These are phyloP conservation scores for Drosophila yakuba DNA, from an alignment of 1,140 invertebrate species.

Conservation along the genomic window DNA sequence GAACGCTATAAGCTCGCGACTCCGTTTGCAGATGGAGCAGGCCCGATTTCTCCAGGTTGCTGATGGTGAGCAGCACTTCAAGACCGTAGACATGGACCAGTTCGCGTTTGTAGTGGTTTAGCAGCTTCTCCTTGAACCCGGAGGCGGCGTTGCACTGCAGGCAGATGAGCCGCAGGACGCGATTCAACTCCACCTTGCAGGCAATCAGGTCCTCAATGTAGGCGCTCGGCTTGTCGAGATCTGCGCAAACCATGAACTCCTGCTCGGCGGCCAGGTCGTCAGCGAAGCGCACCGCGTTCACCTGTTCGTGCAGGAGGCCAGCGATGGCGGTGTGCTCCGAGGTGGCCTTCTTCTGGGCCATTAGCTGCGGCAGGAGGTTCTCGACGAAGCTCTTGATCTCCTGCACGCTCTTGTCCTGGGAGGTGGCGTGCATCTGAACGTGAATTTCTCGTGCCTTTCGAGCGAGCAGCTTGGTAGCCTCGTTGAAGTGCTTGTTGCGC, in stretches of 20 bases:
- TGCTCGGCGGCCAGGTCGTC: conserved; percentile 90
- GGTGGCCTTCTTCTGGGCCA: conserved; percentile 94
- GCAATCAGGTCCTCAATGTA: conserved; percentile 97
- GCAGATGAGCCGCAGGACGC: conserved; percentile 94
- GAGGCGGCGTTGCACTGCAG: conserved; percentile 94
- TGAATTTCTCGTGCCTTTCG: conserved; percentile 95
- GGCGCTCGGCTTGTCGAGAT: conserved; percentile 94
- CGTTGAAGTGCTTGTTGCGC: conserved; percentile 97
- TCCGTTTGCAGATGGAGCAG: conserved; percentile 91
- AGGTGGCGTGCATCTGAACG: conserved; percentile 93
- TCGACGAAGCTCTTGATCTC: conserved; percentile 98
- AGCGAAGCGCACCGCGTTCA: conserved; percentile 86
- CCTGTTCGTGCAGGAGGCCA: conserved; percentile 87
- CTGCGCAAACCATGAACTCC: conserved; percentile 95
- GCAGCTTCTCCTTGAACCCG: conserved; percentile 94
- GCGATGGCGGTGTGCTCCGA: conserved; percentile 89
- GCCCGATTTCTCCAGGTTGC: conserved; percentile 95
- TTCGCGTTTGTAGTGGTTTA: conserved; percentile 97
- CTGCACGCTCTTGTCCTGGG: conserved; percentile 94
- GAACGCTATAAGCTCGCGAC: conserved; percentile 88
- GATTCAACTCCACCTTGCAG: conserved; percentile 91
- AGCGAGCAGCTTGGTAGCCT: conserved; percentile 93
- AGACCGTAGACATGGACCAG: conserved; percentile 96
- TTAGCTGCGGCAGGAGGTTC: conserved; percentile 92
- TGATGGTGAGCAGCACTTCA: conserved; percentile 92